Evolutionary conservation across 1,140 invertebrate genomes (phyloP).

Genomic region (Panagrolaimus sp.): DNA sequence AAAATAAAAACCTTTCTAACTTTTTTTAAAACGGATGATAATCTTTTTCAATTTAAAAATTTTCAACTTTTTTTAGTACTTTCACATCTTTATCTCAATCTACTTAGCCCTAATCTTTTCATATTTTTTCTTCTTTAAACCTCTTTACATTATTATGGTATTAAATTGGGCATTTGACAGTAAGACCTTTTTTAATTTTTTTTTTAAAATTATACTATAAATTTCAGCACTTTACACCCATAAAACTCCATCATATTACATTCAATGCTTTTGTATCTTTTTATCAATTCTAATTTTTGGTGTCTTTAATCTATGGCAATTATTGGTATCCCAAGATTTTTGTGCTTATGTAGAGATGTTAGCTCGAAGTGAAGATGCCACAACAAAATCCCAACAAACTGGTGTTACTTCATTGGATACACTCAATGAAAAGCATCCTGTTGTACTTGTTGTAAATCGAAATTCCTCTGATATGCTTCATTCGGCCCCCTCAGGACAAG

Average conservation of each 20-base stretch:
- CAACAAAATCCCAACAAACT: background rate
- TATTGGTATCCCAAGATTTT: conserved; percentile 33
- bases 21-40: no score
- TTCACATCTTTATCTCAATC: conserved; percentile 36
- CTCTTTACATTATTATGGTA: conserved; percentile 47
- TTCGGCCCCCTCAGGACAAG: background rate
- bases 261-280: conserved; percentile 38
- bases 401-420: background rate
- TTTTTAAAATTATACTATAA: background rate
- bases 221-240: conserved; percentile 35
- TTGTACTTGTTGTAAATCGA: conserved; percentile 8
- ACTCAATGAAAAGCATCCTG: background rate
- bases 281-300: conserved; percentile 33
- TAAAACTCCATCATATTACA: conserved; percentile 38
- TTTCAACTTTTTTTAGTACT: conserved; percentile 31
- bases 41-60: no score
- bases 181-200: conserved; percentile 17
- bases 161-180: conserved; percentile 49
- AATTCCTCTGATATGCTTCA: conserved; percentile 1
- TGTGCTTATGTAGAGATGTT: conserved; percentile 21
- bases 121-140: conserved; percentile 49
- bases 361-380: conserved; percentile 9
- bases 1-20: no score
- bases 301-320: conserved; percentile 39
- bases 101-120: conserved; percentile 33